Evolutionary conservation across 2,113 vertebrate species (phyloP).

Genomic region (Lagenorhynchus albirostris): DNA sequence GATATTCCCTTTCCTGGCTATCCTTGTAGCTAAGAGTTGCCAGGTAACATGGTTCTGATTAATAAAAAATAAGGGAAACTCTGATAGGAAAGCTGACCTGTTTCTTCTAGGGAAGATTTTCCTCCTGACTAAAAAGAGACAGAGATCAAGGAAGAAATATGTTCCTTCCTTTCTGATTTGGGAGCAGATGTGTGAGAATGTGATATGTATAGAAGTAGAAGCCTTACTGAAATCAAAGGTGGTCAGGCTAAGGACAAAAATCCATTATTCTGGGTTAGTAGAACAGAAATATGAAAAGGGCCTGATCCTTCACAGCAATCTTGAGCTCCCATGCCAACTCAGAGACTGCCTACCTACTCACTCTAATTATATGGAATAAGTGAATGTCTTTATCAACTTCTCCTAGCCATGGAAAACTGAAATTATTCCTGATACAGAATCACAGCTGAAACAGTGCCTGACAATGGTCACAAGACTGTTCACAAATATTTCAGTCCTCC

Average conservation of each 20-base stretch:
- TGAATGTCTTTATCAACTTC: not conserved
- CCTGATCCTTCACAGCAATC: not conserved
- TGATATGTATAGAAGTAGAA: not conserved
- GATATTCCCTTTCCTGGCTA: not conserved
- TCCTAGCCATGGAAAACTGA: not conserved
- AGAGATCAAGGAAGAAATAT: not conserved
- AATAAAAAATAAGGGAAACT: not conserved
- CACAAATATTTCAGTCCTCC: not conserved
- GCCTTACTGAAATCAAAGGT: not conserved
- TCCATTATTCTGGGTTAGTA: not conserved
- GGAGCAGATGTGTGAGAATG: not conserved
- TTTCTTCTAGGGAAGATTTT: not conserved
- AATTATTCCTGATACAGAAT: not conserved
- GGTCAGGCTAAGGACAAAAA: not conserved
- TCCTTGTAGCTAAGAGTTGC: not conserved
- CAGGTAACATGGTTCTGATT: not conserved
- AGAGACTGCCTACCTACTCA: not conserved
- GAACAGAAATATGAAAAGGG: not conserved
- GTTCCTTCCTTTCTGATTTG: not conserved
- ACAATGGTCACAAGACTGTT: not conserved
- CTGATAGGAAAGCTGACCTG: not conserved
- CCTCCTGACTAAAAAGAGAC: not conserved
- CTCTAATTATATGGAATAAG: not conserved
- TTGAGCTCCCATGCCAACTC: not conserved
- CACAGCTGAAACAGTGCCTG: not conserved